Conservation (phyloP, 2,113 vertebrate genomes). For the Pygoscelis antarcticus region DNA sequence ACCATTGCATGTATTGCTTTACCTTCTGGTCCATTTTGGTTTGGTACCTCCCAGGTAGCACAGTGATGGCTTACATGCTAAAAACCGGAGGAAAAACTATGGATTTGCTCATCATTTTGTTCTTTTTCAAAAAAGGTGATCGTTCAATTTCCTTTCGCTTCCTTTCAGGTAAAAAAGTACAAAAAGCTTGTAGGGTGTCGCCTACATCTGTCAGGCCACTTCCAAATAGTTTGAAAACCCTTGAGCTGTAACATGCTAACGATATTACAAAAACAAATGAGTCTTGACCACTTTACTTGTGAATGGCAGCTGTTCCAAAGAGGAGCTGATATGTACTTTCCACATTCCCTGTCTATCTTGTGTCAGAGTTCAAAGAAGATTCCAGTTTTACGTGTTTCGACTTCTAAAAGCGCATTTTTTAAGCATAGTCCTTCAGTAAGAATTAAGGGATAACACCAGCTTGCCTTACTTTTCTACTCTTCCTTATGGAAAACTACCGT, state of each 20-base stretch:
- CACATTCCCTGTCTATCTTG: background rate
- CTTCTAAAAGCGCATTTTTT: background rate
- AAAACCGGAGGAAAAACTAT: background rate
- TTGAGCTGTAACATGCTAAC: background rate
- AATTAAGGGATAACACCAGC: background rate
- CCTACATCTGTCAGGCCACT: background rate
- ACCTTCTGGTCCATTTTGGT: background rate
- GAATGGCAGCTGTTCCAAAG: background rate
- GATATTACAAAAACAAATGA: background rate
- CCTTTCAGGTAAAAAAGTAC: background rate
- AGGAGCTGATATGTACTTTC: background rate
- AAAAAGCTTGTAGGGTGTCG: background rate
- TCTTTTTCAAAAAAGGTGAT: background rate
- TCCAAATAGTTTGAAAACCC: background rate
- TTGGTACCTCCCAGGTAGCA: background rate
- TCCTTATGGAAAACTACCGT: background rate
- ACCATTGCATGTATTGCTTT: background rate
- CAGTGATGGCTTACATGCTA: background rate
- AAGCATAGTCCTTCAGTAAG: background rate
- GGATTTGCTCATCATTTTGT: background rate
- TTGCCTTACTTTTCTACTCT: background rate
- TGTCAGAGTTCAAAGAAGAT: background rate
- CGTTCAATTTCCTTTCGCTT: background rate
- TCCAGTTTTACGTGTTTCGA: background rate
- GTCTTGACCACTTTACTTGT: background rate